Evolutionary conservation across 2,888 invertebrate species (phyloP).

Genomic region (Clunio marinus): DNA sequence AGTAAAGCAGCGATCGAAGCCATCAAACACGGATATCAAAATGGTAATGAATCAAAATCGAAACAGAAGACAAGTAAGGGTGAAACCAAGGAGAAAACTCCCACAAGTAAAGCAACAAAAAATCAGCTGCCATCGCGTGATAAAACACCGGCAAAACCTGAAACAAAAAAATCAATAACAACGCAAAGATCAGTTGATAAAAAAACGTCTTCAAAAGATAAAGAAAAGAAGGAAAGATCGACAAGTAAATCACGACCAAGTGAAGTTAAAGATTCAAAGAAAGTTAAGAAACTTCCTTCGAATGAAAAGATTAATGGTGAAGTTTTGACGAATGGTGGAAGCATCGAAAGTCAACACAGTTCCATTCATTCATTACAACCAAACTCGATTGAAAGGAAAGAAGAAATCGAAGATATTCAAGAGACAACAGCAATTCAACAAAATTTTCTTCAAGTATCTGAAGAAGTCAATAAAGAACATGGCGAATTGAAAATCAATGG

Average conservation of each 20-base stretch:
- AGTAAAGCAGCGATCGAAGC: slow-evolving; percentile 59
- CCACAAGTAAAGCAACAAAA: slow-evolving; percentile 40
- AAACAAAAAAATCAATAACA: slow-evolving; percentile 40
- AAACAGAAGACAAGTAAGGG: slow-evolving; percentile 42
- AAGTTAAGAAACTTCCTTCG: slow-evolving; percentile 33
- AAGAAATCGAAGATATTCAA: slow-evolving; percentile 34
- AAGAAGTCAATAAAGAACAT: slow-evolving; percentile 35
- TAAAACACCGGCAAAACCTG: slow-evolving; percentile 41
- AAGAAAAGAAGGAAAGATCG: slow-evolving; percentile 23
- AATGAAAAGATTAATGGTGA: slow-evolving; percentile 34
- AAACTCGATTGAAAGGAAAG: slow-evolving; percentile 31
- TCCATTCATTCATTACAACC: background rate
- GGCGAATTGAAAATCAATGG: slow-evolving; percentile 39
- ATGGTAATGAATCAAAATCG: slow-evolving; percentile 22
- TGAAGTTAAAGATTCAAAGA: slow-evolving; percentile 21
- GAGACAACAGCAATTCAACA: slow-evolving; percentile 32
- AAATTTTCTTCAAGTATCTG: slow-evolving; percentile 20
- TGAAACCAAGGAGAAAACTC: slow-evolving; percentile 40
- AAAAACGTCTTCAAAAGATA: slow-evolving; percentile 22
- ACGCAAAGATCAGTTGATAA: slow-evolving; percentile 37
- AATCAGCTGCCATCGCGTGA: slow-evolving; percentile 42
- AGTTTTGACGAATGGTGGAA: slow-evolving; percentile 36
- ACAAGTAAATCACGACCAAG: slow-evolving; percentile 12
- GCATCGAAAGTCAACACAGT: slow-evolving; percentile 8
- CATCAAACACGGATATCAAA: slow-evolving; percentile 43